phyloP scores from a whole-genome alignment of 2,113 vertebrate species.

The Leptobrachium leishanense region DNA sequence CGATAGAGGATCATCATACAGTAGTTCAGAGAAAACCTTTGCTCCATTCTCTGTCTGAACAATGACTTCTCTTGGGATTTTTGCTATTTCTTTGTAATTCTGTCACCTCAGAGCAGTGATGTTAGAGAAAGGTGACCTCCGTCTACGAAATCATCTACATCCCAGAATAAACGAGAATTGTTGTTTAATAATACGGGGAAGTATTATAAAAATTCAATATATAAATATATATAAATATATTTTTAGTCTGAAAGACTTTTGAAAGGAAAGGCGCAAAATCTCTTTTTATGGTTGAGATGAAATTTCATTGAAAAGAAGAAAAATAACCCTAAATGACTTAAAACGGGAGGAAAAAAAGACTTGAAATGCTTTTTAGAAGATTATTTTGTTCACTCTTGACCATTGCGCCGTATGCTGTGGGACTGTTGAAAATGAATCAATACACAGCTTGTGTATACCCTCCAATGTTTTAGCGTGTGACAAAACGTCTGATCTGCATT shows the following conservation, averaged over 20 bases:
- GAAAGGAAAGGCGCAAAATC: slow-evolving; percentile 43
- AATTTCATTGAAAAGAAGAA: slow-evolving; percentile 26
- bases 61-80: slow-evolving; percentile 34
- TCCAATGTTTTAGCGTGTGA: neutral
- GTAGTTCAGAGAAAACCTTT: neutral
- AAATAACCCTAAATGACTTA: slow-evolving; percentile 3
- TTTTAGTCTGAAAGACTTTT: slow-evolving; percentile 41
- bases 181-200: slow-evolving; percentile 17
- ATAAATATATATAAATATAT: slow-evolving; percentile 48
- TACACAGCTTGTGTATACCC: slow-evolving; percentile 10
- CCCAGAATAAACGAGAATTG: neutral
- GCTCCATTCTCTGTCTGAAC: slow-evolving; percentile 1
- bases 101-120: neutral
- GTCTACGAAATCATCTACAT: slow-evolving; percentile 18
- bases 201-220: slow-evolving; percentile 25
- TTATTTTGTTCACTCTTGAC: slow-evolving; percentile 40
- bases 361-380: slow-evolving; percentile 24
- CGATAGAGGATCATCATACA: slow-evolving; percentile 29
- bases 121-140: slow-evolving; percentile 2
- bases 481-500: slow-evolving; percentile 3
- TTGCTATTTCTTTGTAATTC: slow-evolving; percentile 2
- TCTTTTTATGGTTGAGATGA: slow-evolving; percentile 43
- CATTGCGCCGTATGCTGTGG: slow-evolving; percentile 11
- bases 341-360: neutral
- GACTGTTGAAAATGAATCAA: neutral